Base-by-base conservation (phyloP, 2,113 vertebrate genomes). In the Eidolon helvum region DNA sequence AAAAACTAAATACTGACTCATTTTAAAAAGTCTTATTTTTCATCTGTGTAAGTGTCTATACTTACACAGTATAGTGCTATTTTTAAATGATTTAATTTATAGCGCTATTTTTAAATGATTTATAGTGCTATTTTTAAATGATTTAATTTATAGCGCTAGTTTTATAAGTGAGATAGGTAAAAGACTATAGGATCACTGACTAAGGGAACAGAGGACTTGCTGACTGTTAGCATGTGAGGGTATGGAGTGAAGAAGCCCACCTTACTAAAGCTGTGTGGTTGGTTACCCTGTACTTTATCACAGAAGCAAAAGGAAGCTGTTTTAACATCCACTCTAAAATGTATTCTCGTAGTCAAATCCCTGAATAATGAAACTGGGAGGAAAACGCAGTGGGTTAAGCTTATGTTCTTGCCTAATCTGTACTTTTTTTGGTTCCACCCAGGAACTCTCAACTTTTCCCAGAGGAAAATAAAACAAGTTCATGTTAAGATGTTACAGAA, bases 1-100 rank as follows among this genome's bases (percentile, higher is more conserved):
- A 79, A 77, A 94, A 91, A 65, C 78, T 96, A 93, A 97, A 90
- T 93, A 94, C 26, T 94, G 45, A 83, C 40, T 96, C 43, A 80
- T 93, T 96, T 95, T 89, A 50, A 95, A 90, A 95, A 48, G 61
- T 85, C 57, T 84, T 94, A 92, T 71, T 94, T 96, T 96, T 95
- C 75, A 80, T 65, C 33, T 59, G 5, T 93, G 19, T 87, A 90
- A 71, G 30, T 28, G 8, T 75, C 30, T 59, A 19, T 55, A 63
- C 2, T 28, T 14, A 85, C 87, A n/a, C n/a, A n/a, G n/a, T 87
- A 77, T 38, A 57, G n/a, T 43, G 35, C 33, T 80, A 10, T 66
- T 94, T 96, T 75, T 50, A 66, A 86, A 82, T 88, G 50, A 77
- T 72, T 92, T 91, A 26, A 7, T 84, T 94, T 71, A 66, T 22